Evolutionary conservation across 1,140 invertebrate genomes (phyloP).

Genomic region (Meloidogyne floridensis): DNA sequence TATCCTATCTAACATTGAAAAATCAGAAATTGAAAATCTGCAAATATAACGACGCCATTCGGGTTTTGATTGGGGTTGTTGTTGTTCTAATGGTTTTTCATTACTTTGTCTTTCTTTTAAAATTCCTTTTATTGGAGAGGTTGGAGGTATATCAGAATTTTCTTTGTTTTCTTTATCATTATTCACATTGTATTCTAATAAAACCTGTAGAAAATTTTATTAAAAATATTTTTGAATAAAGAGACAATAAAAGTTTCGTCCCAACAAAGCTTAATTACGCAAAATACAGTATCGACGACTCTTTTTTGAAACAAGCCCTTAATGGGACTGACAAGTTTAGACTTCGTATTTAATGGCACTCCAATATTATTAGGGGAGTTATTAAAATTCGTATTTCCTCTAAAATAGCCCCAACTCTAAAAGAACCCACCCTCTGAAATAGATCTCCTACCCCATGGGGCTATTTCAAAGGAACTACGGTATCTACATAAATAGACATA

Average conservation of each 20-base stretch:
- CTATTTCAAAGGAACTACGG: too few relatives aligned
- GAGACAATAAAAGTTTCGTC: too few relatives aligned
- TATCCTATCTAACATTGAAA: constrained; percentile 37
- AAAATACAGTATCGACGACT: background rate
- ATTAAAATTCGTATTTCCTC: too few relatives aligned
- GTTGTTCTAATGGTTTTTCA: background rate
- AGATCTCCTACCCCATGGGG: too few relatives aligned
- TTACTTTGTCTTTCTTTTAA: constrained; percentile 23
- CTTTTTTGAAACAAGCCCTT: too few relatives aligned
- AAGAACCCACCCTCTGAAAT: too few relatives aligned
- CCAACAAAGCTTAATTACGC: background rate
- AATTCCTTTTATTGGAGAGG: constrained; percentile 3
- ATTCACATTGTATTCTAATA: background rate
- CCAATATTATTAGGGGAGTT: too few relatives aligned
- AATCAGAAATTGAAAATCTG: constrained; percentile 31
- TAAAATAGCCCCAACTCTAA: too few relatives aligned
- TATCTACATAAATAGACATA: too few relatives aligned
- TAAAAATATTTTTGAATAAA: too few relatives aligned
- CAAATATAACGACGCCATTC: constrained; percentile 16
- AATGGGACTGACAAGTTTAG: too few relatives aligned
- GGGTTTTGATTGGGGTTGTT: background rate
- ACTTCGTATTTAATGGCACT: too few relatives aligned
- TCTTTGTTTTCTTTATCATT: background rate
- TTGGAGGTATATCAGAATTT: background rate
- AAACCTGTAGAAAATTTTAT: background rate